Conservation (phyloP, 2,113 vertebrate species). For the Stigmatopora nigra region DNA sequence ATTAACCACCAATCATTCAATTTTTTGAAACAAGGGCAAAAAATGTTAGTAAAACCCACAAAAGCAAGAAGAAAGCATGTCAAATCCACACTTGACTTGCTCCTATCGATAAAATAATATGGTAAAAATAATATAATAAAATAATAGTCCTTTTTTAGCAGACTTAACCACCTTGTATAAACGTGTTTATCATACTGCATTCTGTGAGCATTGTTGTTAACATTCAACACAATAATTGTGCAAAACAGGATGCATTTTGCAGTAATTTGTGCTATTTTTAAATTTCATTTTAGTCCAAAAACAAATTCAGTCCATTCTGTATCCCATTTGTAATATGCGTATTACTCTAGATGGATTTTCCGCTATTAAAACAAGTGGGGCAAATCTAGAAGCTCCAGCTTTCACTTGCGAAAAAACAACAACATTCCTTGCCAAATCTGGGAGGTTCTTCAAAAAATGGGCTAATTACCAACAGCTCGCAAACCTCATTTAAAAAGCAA, state of each 20-base stretch:
- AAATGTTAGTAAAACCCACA: no score
- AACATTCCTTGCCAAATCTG: conserved; percentile 31
- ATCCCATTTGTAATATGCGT: conserved; percentile 11
- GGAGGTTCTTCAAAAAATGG: conserved; percentile 43
- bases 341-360: conserved; percentile 12
- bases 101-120: no score
- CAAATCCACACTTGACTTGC: no score
- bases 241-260: background rate
- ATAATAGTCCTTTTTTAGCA: no score
- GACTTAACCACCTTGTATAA: no score
- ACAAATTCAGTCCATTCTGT: background rate
- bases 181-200: no score
- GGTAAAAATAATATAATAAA: no score
- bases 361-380: conserved; percentile 30
- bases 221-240: background rate
- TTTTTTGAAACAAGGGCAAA: no score
- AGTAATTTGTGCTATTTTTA: background rate
- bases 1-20: no score
- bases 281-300: background rate
- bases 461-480: conserved; percentile 58
- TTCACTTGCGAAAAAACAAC: conserved; percentile 34
- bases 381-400: conserved; percentile 28
- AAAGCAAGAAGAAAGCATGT: no score
- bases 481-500: conserved; percentile 52
- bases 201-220: no score